Base-by-base conservation (phyloP, 2,888 invertebrate species). In the Drosophila peninsularis region DNA sequence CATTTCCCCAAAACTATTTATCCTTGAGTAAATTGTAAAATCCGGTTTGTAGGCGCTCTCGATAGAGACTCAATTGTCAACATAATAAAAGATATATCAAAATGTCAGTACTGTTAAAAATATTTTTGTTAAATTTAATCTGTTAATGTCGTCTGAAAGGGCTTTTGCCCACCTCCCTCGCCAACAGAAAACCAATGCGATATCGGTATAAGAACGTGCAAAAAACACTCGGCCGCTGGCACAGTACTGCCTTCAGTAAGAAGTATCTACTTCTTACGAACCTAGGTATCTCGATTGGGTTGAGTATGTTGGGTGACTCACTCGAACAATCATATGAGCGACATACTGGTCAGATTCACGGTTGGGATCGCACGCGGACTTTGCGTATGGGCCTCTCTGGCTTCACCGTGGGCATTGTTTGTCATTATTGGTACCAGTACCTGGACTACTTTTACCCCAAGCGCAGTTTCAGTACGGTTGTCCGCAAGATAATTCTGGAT, bases 341-440 rank as follows among this genome's bases (percentile, higher is more conserved):
- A 17, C 84, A 93, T 44, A 93, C 89, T 53, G 92, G 93, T 24
- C 93, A 94, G 53, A 92, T 94, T 71, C 90, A 93, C 1, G 91
- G 90, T 67, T 95, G 94, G 94, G 94, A 95, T 83, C 88, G 88
- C 2, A 90, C 85, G 14, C 94, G 98, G 64, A 96, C 96, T 0
- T 88, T 92, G 17, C 95, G 97, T 58, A 97, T 98, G 96, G 94
- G 95, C 5, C 91, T 95, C 21, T 95, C 96, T 10, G 98, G 97
- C 2, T 91, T 95, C 39, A 94, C 95, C 3, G 94, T 97, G 13
- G 98, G 97, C n/a, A 90, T 96, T 17, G 93, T 97, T 32, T 96
- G 96, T 87, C 98, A 98, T 90, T 95, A 95, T 90, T 98, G 97
- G 97, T 98, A 98, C 90, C 94, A 94, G 54, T 94, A 94, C 68